phyloP scores from a whole-genome alignment of 2,797 vertebrate species.

The Tokudaia tokunoshimensis region DNA sequence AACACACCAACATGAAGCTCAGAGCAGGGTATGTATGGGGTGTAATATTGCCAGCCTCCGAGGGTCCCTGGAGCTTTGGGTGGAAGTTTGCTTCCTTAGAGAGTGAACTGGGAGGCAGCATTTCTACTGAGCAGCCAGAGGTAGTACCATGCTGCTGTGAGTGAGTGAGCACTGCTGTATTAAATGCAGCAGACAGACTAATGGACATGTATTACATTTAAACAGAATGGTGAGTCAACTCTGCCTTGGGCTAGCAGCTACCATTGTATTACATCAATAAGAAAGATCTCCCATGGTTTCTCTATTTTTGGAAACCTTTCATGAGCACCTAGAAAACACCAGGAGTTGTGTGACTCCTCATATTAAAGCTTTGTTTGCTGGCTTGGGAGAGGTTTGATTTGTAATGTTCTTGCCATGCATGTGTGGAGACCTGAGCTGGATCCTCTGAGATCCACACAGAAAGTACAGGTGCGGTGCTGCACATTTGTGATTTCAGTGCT shows the following conservation, averaged over 20 bases:
- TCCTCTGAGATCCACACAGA: background rate
- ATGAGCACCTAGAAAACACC: background rate
- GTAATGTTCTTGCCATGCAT: background rate
- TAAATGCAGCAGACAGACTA: conserved; percentile 59
- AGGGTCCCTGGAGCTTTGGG: conserved; percentile 80
- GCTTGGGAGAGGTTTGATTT: background rate
- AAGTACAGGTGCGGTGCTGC: background rate
- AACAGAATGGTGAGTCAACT: background rate
- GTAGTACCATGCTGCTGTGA: background rate
- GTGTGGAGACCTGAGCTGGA: background rate
- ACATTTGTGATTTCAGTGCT: background rate
- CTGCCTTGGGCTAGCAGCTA: background rate
- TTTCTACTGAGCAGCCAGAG: background rate
- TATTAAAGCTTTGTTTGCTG: background rate
- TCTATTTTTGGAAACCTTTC: background rate
- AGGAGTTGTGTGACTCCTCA: background rate
- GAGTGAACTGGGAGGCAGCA: background rate
- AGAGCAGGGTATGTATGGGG: conserved; percentile 74
- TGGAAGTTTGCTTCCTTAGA: conserved; percentile 73
- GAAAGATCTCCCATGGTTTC: background rate
- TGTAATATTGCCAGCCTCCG: conserved; percentile 84
- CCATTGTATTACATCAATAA: background rate
- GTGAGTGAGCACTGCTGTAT: conserved; percentile 70
- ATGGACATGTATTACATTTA: background rate
- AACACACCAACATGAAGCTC: conserved; percentile 88